Evolutionary conservation across 2,113 vertebrate genomes (phyloP).

Genomic region (Antigone vipio): DNA sequence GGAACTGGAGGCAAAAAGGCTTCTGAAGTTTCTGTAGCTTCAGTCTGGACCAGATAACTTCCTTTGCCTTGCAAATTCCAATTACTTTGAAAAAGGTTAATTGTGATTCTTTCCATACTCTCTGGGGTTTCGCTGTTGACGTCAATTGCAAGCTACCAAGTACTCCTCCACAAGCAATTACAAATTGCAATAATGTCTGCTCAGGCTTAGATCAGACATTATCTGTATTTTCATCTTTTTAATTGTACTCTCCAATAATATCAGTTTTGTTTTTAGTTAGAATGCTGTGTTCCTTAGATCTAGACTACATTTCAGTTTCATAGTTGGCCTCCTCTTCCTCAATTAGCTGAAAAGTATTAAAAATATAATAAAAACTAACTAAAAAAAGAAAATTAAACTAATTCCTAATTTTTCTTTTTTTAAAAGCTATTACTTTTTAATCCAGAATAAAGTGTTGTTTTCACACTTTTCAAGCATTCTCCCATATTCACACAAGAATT

Average conservation of each 20-base stretch:
- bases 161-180: not conserved
- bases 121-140: conserved; percentile 13
- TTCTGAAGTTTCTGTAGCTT: not conserved
- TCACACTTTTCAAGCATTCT: not conserved
- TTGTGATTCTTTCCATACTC: conserved; percentile 17
- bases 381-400: not conserved
- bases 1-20: not conserved
- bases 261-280: not conserved
- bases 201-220: not conserved
- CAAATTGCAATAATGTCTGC: not conserved
- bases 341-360: not conserved
- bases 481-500: not conserved
- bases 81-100: conserved; percentile 28
- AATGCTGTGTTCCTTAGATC: not conserved
- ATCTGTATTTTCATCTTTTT: conserved; percentile 17
- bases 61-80: conserved; percentile 16
- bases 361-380: not conserved
- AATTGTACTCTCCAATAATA: not conserved
- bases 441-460: not conserved
- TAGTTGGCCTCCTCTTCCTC: not conserved
- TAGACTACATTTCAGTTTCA: not conserved
- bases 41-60: not conserved
- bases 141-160: not conserved
- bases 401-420: not conserved
- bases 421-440: too few species aligned